Evolutionary conservation across 2,888 invertebrate species (phyloP), one percentile per base, ranked within the genome.

Genomic region (Chironomus riparius): DNA sequence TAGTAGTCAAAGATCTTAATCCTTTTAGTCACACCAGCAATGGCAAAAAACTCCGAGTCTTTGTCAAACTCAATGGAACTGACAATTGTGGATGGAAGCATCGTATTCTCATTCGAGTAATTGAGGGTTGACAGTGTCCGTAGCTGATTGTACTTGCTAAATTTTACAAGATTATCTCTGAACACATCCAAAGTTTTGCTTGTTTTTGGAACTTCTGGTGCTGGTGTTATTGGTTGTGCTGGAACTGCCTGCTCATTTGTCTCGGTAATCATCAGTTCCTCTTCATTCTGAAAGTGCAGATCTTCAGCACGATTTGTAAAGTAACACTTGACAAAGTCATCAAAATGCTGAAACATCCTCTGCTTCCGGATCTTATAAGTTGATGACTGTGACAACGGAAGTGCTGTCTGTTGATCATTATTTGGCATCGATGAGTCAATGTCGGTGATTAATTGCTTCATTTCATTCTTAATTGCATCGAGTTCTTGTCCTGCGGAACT

Each of bases 11-110:
- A 97, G 73, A 95, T 92, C 86, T 97, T 97, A 77, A 97, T 97
- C 77, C 94, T 89, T 82, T 95, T 95, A 0, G 96, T 96, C 12
- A 97, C 96, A 3, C 97, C 97, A 47, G 97, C 97, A 79, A 97
- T 95, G 0, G 97, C 97, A 85, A 97, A 96, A 83, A 92, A 93
- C 85, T 97, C 96, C 82, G 94, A 92, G 84, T 97, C 97, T 83
- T 95, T 94, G 83, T 97, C 97, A 85, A 97, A 97, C 84, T 97
- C 97, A 79, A 97, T 96, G 80, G 95, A 95, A 24, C 93, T 93
- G 4, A 93, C 93, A 78, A 94, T 93, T 4, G 92, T 93, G 3
- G 92, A 92, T 10, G 65, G 47, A 81, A 91, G 92, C 82, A 92
- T 93, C 82, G 93, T 92, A 74, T 94, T 89, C 83, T 97, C 97